Evolutionary conservation across 1,140 invertebrate genomes (phyloP), one percentile per base, ranked within the genome.

Genomic region (Arctopsyche grandis): DNA sequence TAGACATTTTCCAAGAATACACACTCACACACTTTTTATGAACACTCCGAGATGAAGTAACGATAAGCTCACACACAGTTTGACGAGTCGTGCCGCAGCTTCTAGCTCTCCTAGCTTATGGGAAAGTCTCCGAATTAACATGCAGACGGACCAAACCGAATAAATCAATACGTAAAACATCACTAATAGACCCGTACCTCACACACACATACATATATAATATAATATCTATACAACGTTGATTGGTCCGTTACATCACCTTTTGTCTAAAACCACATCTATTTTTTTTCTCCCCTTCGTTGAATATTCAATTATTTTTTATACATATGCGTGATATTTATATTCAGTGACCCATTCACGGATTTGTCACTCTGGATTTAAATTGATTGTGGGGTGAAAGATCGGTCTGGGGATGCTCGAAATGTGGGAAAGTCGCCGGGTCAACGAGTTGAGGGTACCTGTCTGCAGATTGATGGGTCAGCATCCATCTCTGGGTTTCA

Each of bases 91-190:
- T 74, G 71, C 70, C n/a, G 7, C 10, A n/a, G n/a, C n/a, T n/a
- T 38, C 29, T 38, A 7, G 29, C 29, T 38, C 29, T 38, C 56
- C 44, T 24, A 26, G 46, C 44, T 46, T 74, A 74, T 74, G 71
- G 71, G 71, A 74, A 74, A 74, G 71, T 74, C 44, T 21, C 46
- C 48, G 71, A 48, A 74, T 74, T 74, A 74, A 29, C 48, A 74
- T 74, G 71, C 46, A 3, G 46, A 74, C 71, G 5, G 44, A 56
- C 44, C 16, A 74, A 74, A 71, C 43, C 38, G 69, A 71, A 71
- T 71, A 71, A 74, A 74, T 74, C 43, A 74, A 56, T 56, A 56
- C n/a, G 63, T 74, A 21, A 22, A 74, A 74, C 44, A 74, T 74
- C 21, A 46, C 71, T 29, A 44, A 73, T 73, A 44, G n/a, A n/a